These are phyloP conservation scores for Podarcis lilfordi DNA, from an alignment of 2,797 vertebrate species.

Conservation along the genomic window DNA sequence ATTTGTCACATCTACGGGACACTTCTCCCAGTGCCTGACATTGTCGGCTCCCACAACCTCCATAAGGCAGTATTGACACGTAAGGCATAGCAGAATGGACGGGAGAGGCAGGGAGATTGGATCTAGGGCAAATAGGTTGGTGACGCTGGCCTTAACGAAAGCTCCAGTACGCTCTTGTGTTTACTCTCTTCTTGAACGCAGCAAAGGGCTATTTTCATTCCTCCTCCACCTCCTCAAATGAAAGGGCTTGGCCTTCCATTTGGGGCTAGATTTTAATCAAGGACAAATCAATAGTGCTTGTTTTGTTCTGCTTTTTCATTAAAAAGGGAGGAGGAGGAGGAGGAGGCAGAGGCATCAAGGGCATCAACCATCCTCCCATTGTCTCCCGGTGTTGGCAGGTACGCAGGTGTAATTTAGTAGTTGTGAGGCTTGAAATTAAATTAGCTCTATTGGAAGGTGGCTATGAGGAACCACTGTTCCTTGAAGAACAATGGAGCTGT, in stretches of 20 bases:
- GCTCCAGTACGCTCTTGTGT: background rate
- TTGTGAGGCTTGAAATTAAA: background rate
- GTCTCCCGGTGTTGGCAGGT: background rate
- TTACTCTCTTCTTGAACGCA: background rate
- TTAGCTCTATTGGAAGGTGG: too few relatives aligned
- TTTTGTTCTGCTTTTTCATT: background rate
- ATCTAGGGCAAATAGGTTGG: background rate
- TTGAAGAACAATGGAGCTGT: too few relatives aligned
- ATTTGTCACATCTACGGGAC: background rate
- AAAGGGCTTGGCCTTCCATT: background rate
- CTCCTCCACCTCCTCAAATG: background rate
- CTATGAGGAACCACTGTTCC: background rate
- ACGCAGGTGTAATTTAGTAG: background rate
- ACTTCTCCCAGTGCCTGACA: background rate
- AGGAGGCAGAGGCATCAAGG: background rate
- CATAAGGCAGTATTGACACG: background rate
- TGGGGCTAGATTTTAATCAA: background rate
- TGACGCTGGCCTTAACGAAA: background rate
- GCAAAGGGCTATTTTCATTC: background rate
- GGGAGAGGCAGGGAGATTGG: background rate
- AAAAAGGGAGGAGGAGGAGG: constrained; percentile 6
- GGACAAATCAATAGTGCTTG: background rate
- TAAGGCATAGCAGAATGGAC: background rate
- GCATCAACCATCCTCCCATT: background rate
- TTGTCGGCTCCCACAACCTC: too few relatives aligned